Base-by-base conservation (phyloP, 2,888 invertebrate species). In the Aporophyla nigra region DNA sequence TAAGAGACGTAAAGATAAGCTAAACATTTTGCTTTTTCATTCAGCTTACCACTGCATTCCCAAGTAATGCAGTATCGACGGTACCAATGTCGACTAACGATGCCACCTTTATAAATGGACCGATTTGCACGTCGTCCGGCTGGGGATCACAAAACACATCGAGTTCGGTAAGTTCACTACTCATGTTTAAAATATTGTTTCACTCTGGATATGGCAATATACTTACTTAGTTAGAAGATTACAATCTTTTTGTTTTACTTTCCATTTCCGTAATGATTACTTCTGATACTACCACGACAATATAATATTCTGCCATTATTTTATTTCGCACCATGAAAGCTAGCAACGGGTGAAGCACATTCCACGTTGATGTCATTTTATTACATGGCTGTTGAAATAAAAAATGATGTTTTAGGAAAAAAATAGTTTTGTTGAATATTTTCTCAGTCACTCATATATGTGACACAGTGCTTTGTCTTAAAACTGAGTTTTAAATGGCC, bases 111-210 rank as follows among this genome's bases (percentile, higher is more conserved):
- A 0, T 1, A 14, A 12, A 27, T 1, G 14, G 21, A 14, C 0
- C 2, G 14, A 12, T 19, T 12, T 78, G 78, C 49, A 7, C 33
- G 7, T 54, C 58, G 16, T 53, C 78, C 0, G 78, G 78, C 14
- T 78, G 78, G 78, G 78, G 78, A 61, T 54, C 59, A 16, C 53
- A 54, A 14, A 27, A 78, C 9, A 10, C n/a, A 7, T n/a, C 78
- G 19, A 40, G 6, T 72, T 21, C 24, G 40, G 78, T 78, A 77
- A 78, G 78, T 78, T 7, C 4, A 21, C 24, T 33, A n/a, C 16
- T 7, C 1, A 24, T 46, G 14, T 7, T 21, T 33, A 24, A 43
- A 49, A 46, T 1, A 19, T 10, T 19, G 3, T 27, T 46, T 14
- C 4, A n/a, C 16, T 33, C 5, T n/a, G 16, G 4, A 5, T 46